Evolutionary conservation across 2,797 vertebrate genomes (phyloP).

Genomic region (Siniperca scherzeri): DNA sequence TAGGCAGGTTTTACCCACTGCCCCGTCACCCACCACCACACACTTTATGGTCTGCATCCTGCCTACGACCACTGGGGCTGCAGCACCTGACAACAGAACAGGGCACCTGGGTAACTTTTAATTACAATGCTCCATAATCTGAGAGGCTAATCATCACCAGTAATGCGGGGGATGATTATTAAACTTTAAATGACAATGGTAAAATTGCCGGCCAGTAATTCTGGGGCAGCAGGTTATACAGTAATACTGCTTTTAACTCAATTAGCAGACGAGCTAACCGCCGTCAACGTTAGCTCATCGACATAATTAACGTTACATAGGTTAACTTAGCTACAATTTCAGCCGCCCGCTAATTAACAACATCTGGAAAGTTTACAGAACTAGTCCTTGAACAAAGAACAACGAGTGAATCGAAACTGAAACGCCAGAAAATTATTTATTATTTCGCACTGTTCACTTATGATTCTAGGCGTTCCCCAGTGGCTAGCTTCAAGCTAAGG

Average conservation of each 20-base stretch:
- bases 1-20: conserved; percentile 95
- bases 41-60: conserved; percentile 98
- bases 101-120: conserved; percentile 41
- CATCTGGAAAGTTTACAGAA: neutral
- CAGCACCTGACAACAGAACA: conserved; percentile 80
- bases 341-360: neutral
- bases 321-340: neutral
- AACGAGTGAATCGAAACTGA: neutral
- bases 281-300: conserved; percentile 61
- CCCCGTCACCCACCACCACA: conserved; percentile 95
- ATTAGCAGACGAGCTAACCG: conserved; percentile 68
- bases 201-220: neutral
- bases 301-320: conserved; percentile 48
- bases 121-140: neutral
- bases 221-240: too few relatives aligned
- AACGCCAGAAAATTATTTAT: neutral
- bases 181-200: neutral
- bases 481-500: conserved; percentile 80
- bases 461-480: conserved; percentile 82
- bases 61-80: conserved; percentile 87
- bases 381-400: neutral
- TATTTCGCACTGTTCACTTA: conserved; percentile 33
- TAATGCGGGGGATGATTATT: fast-evolving
- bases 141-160: neutral
- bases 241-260: conserved; percentile 5